Conservation (phyloP, 2,113 vertebrate genomes). For the Microtus montanus region DNA sequence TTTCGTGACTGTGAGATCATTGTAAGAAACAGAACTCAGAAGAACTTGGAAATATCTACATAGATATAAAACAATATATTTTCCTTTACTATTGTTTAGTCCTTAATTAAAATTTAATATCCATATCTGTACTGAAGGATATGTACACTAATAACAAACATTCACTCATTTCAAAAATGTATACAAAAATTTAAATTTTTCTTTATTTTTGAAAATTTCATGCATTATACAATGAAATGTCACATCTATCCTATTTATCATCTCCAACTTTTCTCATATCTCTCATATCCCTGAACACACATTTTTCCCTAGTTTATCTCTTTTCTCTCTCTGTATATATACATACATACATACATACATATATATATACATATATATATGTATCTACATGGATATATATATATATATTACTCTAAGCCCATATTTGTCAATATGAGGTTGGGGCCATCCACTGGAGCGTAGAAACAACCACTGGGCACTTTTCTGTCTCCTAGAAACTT, state of each 20-base stretch:
- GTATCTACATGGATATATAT: too few relatives aligned
- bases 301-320: too few relatives aligned
- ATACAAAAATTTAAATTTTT: not conserved
- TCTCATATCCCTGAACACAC: too few relatives aligned
- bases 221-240: not conserved
- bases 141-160: not conserved
- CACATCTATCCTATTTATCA: not conserved
- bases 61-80: not conserved
- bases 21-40: conserved; percentile 19
- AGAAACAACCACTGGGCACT: not conserved
- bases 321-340: too few relatives aligned
- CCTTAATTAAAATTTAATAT: not conserved
- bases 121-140: not conserved
- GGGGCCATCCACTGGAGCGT: not conserved
- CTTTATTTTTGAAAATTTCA: not conserved
- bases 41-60: not conserved
- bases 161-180: not conserved
- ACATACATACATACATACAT: too few relatives aligned
- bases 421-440: not conserved
- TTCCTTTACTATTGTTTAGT: not conserved
- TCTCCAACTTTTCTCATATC: too few relatives aligned
- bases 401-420: not conserved
- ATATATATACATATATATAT: too few relatives aligned
- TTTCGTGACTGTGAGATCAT: too few relatives aligned
- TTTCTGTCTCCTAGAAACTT: not conserved